Percentiles rank a stretch among this genome's conserved stretches.
These are phyloP conservation scores for Blastobasis lacticolella DNA, from an alignment of 2,888 invertebrate genomes.

Conservation along the genomic window DNA sequence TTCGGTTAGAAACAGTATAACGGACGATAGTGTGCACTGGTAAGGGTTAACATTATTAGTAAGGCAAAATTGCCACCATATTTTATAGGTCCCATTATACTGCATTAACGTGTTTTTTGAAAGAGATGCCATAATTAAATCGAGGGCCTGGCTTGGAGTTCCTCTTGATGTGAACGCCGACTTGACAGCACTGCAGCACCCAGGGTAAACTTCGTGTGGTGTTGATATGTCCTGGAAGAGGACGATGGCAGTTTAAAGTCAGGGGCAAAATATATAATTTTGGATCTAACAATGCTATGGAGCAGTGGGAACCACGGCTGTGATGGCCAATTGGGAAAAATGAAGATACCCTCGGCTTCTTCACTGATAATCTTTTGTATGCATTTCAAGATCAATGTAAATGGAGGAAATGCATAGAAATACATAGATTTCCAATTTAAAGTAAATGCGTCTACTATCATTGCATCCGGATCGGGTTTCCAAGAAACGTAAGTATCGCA, in stretches of 20 bases:
- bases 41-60: neutral
- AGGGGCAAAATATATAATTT: neutral
- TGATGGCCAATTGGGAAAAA: neutral
- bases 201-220: neutral
- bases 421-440: conserved; percentile 2
- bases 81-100: neutral
- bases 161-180: neutral
- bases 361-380: neutral
- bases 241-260: neutral
- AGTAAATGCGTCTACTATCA: conserved; percentile 9
- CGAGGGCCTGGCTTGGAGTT: neutral
- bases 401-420: conserved; percentile 15
- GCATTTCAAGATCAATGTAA: conserved; percentile 5
- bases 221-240: neutral
- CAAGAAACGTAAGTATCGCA: conserved; percentile 7
- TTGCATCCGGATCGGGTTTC: conserved; percentile 6
- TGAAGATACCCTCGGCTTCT: neutral
- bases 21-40: neutral
- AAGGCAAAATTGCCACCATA: neutral
- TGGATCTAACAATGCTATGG: neutral
- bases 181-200: neutral
- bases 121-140: neutral
- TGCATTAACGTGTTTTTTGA: neutral
- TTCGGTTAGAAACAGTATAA: neutral
- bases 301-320: neutral